phyloP scores from a whole-genome alignment of 2,113 vertebrate genomes.

The Bubalus kerabau region DNA sequence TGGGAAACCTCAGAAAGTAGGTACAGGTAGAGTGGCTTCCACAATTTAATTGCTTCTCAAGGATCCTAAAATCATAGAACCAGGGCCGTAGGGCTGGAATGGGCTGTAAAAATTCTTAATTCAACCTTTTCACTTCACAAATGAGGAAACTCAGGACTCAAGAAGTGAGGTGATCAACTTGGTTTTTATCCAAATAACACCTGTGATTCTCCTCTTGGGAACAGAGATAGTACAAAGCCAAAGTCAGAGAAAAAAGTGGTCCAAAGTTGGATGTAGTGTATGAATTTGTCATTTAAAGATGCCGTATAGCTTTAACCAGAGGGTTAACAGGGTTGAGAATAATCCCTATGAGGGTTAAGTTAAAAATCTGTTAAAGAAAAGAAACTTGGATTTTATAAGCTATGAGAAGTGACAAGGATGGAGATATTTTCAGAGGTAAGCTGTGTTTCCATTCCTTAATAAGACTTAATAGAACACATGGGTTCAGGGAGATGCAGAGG shows the following conservation, averaged over 20 bases:
- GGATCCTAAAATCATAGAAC: neutral
- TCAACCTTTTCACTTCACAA: neutral
- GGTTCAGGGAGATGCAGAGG: constrained; percentile 30
- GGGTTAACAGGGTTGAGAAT: constrained; percentile 13
- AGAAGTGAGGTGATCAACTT: neutral
- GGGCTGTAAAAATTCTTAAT: neutral
- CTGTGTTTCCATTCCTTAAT: constrained; percentile 20
- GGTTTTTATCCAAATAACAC: neutral
- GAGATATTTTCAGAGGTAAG: constrained; percentile 9
- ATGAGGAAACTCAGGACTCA: neutral
- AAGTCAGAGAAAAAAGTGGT: neutral
- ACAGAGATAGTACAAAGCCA: neutral
- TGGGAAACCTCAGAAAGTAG: neutral
- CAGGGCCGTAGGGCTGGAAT: neutral
- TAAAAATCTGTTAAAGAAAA: neutral
- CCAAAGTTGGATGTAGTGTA: neutral
- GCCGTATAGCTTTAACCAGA: neutral
- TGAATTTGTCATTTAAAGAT: neutral
- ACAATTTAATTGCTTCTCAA: neutral
- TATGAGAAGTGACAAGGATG: neutral
- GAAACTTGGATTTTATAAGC: neutral
- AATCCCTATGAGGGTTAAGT: constrained; percentile 25
- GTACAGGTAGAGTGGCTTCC: neutral
- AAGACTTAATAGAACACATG: constrained; percentile 44
- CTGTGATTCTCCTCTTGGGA: neutral